Evolutionary conservation across 2,888 invertebrate genomes (phyloP).

Genomic region (Tupiocoris notatus): DNA sequence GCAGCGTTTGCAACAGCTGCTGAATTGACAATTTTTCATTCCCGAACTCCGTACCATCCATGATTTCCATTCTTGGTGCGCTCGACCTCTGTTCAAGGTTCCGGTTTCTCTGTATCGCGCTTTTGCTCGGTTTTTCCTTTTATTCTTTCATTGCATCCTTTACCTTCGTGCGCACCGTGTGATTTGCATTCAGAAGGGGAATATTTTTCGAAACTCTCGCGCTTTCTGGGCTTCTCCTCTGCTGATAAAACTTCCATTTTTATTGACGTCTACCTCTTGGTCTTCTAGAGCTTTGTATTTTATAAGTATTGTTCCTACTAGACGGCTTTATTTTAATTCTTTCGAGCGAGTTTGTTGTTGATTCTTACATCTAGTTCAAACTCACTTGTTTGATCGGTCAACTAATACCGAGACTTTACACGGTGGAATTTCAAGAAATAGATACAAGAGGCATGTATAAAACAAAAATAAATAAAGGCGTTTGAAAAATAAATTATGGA

Average conservation of each 20-base stretch:
- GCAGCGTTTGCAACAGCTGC: not conserved
- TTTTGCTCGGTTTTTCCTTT: not conserved
- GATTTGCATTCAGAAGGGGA: not conserved
- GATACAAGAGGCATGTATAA: no score
- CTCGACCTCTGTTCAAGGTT: not conserved
- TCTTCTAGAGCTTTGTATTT: no score
- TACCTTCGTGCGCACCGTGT: not conserved
- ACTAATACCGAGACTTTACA: no score
- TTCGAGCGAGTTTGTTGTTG: no score
- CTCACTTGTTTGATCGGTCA: no score
- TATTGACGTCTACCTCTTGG: constrained; percentile 26
- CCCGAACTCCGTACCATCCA: not conserved
- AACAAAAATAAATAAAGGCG: no score
- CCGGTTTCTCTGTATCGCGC: not conserved
- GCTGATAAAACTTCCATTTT: constrained; percentile 27
- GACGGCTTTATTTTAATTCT: no score
- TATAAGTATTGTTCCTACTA: no score
- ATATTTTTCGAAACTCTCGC: not conserved
- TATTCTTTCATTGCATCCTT: not conserved
- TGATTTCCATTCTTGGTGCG: no score
- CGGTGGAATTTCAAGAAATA: no score
- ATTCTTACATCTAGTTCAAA: no score
- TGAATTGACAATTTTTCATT: not conserved
- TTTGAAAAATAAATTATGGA: no score
- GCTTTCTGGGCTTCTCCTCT: not conserved